Percentiles rank a stretch among this genome's conserved stretches.
Evolutionary conservation across 2,888 invertebrate species (phyloP).

Genomic region (Mythimna lalbum): DNA sequence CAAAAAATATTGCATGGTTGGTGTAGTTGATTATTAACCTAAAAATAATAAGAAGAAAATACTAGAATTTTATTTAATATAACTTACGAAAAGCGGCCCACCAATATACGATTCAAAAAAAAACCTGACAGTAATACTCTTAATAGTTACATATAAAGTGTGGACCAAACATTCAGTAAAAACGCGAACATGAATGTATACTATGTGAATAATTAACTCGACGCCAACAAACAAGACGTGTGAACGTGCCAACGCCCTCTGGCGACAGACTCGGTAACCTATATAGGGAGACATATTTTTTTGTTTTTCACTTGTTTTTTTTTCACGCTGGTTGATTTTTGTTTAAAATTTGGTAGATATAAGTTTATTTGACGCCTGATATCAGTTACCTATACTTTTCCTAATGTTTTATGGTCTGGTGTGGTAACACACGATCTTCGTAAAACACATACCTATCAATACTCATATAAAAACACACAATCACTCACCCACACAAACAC

Average conservation of each 20-base stretch:
- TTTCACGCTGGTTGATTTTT: not conserved
- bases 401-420: not conserved
- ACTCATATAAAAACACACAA: too few relatives aligned
- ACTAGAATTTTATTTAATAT: not conserved
- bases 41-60: not conserved
- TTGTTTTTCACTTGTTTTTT: slow-evolving; percentile 36
- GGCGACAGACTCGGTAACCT: slow-evolving; percentile 66
- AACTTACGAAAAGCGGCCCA: not conserved
- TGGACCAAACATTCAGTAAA: slow-evolving; percentile 72
- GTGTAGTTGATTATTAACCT: not conserved
- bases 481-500: too few relatives aligned
- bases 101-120: slow-evolving; percentile 7
- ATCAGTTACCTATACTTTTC: too few relatives aligned
- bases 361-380: not conserved
- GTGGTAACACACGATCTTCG: too few relatives aligned
- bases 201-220: slow-evolving; percentile 79
- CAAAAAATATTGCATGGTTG: too few relatives aligned
- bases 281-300: slow-evolving; percentile 52
- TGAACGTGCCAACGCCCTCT: slow-evolving; percentile 73
- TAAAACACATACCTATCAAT: too few relatives aligned
- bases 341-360: not conserved
- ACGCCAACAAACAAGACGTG: slow-evolving; percentile 79
- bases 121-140: slow-evolving; percentile 24
- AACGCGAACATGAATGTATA: slow-evolving; percentile 76
- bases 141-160: slow-evolving; percentile 59